Base-by-base conservation (phyloP, 2,888 invertebrate species). In the Apodemia mormo region DNA sequence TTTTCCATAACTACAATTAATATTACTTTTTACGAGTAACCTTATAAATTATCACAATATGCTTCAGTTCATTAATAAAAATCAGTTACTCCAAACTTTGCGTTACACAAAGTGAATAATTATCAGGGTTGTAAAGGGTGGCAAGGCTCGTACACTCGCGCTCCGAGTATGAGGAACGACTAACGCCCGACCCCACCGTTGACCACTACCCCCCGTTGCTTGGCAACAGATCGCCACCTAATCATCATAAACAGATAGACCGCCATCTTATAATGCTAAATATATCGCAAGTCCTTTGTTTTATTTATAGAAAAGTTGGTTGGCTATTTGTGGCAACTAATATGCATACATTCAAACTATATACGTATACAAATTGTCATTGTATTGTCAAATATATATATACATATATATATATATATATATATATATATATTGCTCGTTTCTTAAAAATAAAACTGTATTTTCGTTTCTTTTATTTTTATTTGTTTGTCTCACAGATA, bases 211-310 rank as follows among this genome's bases (percentile, higher is more conserved):
- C 82, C 76, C 88, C 84, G 93, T 92, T 86, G 91, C 93, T 80
- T 79, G 82, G 93, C 92, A 85, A 93, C 93, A 83, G 80, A 77
- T 82, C 85, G 81, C 87, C 86, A 83, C 88, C 91, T 91, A 85
- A 90, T 92, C 92, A 90, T 93, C 92, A 93, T 93, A 93, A 93
- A 89, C 88, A 89, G 87, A 92, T 89, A 85, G 82, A 75, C 72
- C 75, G 75, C 74, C 75, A 76, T 78, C 75, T 75, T 78, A 75
- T 73, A 74, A 72, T 68, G 71, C 58, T 58, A 58, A 58, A 58
- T 58, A 58, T 29, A 58, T 58, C 58, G 4, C 12, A 3, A 54
- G 6, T 29, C 56, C 29, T 56, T 56, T 56, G 56, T 56, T 56
- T 22, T 9, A 22, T 56, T 56, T 56, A 56, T 56, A 29, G n/a